These are phyloP conservation scores for Pomatorhinus ruficollis DNA, from an alignment of 2,113 vertebrate species.

Conservation along the genomic window DNA sequence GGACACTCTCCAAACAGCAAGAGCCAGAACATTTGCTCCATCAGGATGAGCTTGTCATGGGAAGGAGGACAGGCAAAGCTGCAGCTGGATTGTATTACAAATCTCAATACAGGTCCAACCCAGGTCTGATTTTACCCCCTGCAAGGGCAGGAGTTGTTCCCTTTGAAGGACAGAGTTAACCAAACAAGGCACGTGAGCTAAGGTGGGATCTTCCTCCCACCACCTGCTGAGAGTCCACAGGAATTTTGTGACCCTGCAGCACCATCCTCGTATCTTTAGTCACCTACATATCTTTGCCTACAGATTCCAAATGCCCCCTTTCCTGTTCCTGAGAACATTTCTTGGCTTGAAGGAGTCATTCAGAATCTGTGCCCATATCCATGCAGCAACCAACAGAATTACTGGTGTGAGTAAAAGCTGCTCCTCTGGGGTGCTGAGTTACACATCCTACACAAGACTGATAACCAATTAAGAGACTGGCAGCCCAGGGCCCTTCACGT, in stretches of 20 bases:
- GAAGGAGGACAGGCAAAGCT: not conserved
- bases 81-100: not conserved
- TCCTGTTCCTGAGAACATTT: not conserved
- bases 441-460: not conserved
- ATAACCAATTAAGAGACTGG: not conserved
- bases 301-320: not conserved
- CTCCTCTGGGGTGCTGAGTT: not conserved
- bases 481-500: not conserved
- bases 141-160: not conserved
- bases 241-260: not conserved
- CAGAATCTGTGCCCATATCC: accelerated
- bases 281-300: not conserved
- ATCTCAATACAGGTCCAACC: not conserved
- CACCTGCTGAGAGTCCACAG: accelerated
- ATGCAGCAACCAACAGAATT: not conserved
- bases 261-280: not conserved
- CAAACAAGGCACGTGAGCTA: accelerated
- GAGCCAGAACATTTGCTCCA: not conserved
- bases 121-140: not conserved
- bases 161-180: not conserved
- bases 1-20: not conserved
- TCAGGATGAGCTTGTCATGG: not conserved
- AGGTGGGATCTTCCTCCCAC: not conserved
- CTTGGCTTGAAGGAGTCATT: not conserved
- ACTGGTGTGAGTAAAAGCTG: not conserved